A percentile compares a stretch with the other conserved stretches of the same genome.
Conservation (phyloP, 2,113 vertebrate genomes). For the Micromys minutus region DNA sequence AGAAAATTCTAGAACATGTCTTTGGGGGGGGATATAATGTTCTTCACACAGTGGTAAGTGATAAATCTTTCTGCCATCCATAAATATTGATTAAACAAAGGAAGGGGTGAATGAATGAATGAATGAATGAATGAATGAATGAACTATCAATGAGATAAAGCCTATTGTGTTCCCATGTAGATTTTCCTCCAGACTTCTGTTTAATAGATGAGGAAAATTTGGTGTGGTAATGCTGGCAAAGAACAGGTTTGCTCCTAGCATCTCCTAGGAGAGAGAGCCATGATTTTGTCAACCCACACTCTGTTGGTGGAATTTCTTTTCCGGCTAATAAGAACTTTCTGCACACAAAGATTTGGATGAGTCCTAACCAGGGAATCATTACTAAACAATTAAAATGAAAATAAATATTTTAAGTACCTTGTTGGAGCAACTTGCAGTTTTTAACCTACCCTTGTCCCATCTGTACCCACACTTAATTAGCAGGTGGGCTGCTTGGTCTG, state of each 20-base stretch:
- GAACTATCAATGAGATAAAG: slow-evolving; percentile 4
- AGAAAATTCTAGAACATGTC: not conserved
- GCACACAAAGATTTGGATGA: not conserved
- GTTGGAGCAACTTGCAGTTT: not conserved
- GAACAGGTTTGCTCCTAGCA: not conserved
- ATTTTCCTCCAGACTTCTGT: slow-evolving; percentile 36
- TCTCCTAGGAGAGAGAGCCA: not conserved
- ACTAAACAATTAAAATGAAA: slow-evolving; percentile 53
- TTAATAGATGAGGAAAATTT: not conserved
- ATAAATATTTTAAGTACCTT: not conserved
- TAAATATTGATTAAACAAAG: slow-evolving; percentile 17
- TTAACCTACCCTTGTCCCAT: not conserved
- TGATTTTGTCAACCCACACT: not conserved
- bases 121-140: not conserved
- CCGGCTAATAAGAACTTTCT: not conserved
- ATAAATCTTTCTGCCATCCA: slow-evolving; percentile 13
- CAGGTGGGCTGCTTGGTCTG: not conserved
- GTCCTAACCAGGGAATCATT: not conserved
- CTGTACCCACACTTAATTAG: not conserved
- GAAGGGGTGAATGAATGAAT: not conserved
- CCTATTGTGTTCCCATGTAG: slow-evolving; percentile 14
- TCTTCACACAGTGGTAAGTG: slow-evolving; percentile 6
- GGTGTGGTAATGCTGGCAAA: slow-evolving; percentile 9
- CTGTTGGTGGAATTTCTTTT: slow-evolving; percentile 42
- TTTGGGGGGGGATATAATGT: no score